phyloP scores from a whole-genome alignment of 2,113 vertebrate species.

The Cololabis saira region DNA sequence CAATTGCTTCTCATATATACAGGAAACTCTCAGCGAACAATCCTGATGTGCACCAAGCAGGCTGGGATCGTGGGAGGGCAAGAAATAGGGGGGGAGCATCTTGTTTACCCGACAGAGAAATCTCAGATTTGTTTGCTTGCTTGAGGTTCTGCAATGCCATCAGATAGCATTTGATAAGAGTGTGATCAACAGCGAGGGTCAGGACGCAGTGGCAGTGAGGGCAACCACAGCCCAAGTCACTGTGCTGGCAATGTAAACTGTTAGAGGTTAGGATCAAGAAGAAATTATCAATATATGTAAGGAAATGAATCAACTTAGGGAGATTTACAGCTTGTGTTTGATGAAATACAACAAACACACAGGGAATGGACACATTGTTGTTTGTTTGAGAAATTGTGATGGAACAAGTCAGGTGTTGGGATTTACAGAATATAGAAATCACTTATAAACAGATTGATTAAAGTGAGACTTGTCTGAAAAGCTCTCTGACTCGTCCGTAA shows the following conservation, averaged over 20 bases:
- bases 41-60: too few relatives aligned
- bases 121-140: constrained; percentile 42
- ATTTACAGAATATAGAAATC: constrained; percentile 1
- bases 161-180: constrained; percentile 60
- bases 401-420: constrained; percentile 11
- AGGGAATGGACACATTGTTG: too few relatives aligned
- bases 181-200: constrained; percentile 63
- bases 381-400: too few relatives aligned
- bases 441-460: constrained; percentile 36
- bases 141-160: constrained; percentile 34
- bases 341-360: too few relatives aligned
- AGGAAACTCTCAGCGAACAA: too few relatives aligned
- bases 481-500: constrained; percentile 37
- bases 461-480: constrained; percentile 10
- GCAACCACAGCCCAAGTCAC: constrained; percentile 35
- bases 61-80: too few relatives aligned
- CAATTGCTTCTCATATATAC: too few relatives aligned
- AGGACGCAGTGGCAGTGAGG: constrained; percentile 38
- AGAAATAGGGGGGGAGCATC: background rate
- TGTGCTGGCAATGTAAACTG: constrained; percentile 10
- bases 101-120: constrained; percentile 45
- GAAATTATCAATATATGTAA: too few relatives aligned
- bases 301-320: too few relatives aligned
- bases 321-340: too few relatives aligned
- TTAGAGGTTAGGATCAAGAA: constrained; percentile 9